Percentiles rank a stretch among this genome's conserved stretches.
These are phyloP conservation scores for Synanceia verrucosa DNA, from an alignment of 2,797 vertebrate genomes.

Conservation along the genomic window DNA sequence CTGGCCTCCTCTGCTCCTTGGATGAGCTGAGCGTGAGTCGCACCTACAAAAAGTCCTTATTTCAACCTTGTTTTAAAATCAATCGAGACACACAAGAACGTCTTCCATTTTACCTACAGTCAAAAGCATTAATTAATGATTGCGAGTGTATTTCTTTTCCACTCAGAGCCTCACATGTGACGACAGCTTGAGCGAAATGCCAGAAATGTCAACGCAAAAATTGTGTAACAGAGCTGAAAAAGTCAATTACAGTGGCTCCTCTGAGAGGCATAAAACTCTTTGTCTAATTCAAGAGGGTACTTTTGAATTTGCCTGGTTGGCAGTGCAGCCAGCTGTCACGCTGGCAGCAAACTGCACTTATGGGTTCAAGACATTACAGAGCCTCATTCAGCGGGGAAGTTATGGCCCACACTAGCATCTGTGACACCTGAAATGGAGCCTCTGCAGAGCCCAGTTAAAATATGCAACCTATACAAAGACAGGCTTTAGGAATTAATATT, in stretches of 20 bases:
- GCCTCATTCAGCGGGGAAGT: conserved; percentile 20
- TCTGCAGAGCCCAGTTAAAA: conserved; percentile 4
- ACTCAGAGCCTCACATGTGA: neutral
- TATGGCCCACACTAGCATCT: conserved; percentile 21
- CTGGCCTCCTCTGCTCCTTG: conserved; percentile 77
- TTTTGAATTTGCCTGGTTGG: conserved; percentile 38
- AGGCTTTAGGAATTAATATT: conserved; percentile 27
- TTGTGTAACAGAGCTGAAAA: conserved; percentile 33
- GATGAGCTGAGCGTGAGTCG: conserved; percentile 83
- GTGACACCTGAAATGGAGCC: conserved; percentile 27
- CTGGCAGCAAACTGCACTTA: conserved; percentile 19
- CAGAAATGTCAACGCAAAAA: conserved; percentile 27
- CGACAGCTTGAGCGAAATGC: conserved; percentile 10
- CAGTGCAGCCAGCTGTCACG: conserved; percentile 55
- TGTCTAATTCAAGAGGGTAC: conserved; percentile 55
- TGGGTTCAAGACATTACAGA: conserved; percentile 26
- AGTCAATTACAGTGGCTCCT: conserved; percentile 52
- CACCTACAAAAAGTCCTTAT: conserved; percentile 62
- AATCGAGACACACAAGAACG: accelerated
- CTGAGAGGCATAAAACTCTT: conserved; percentile 47
- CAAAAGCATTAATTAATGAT: no score
- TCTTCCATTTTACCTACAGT: no score
- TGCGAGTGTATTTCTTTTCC: neutral
- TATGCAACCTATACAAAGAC: conserved; percentile 1
- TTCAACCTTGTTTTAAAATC: neutral